A percentile compares a stretch with the other conserved stretches of the same genome.
Conservation (phyloP, 2,113 vertebrate species). For the Pavo muticus region DNA sequence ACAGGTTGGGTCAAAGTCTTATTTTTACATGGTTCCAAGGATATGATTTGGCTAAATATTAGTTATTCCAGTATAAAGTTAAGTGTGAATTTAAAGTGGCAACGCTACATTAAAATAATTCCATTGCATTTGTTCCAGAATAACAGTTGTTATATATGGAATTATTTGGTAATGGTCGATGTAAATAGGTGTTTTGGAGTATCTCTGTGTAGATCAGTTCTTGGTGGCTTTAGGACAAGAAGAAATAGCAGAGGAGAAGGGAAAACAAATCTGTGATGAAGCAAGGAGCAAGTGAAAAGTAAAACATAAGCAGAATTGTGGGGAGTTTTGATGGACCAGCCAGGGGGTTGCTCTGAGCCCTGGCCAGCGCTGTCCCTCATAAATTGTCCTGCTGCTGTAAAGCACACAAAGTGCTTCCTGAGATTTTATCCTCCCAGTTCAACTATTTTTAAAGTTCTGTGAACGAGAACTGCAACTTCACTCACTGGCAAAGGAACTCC, state of each 20-base stretch:
- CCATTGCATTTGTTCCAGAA: background rate
- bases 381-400: slow-evolving; percentile 1
- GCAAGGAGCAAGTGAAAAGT: background rate
- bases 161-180: background rate
- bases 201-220: background rate
- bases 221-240: background rate
- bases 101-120: background rate
- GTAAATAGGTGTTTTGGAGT: background rate
- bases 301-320: background rate
- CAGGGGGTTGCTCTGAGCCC: background rate
- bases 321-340: background rate
- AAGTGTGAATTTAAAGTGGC: background rate
- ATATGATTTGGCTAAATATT: background rate
- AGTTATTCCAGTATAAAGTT: slow-evolving; percentile 4
- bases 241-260: background rate
- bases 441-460: background rate
- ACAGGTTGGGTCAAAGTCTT: background rate
- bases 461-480: background rate
- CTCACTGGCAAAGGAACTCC: background rate
- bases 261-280: background rate
- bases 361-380: background rate
- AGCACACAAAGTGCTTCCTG: background rate
- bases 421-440: background rate
- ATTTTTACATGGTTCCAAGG: background rate
- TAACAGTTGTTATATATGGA: background rate